A percentile compares a stretch with the other conserved stretches of the same genome.
These are phyloP conservation scores for Macrobrachium rosenbergii DNA, from an alignment of 1,140 invertebrate genomes.

Conservation along the genomic window DNA sequence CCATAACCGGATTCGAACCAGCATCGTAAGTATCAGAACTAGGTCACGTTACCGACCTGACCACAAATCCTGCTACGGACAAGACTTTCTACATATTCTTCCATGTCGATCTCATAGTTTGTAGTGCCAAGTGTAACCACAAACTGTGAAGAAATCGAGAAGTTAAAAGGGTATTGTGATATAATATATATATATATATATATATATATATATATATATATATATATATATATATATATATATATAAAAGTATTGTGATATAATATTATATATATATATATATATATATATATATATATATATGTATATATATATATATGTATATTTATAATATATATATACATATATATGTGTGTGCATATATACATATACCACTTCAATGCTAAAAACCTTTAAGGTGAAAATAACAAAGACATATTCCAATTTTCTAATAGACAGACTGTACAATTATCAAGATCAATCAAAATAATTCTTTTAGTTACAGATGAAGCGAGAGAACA, in stretches of 20 bases:
- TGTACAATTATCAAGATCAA: too few relatives aligned
- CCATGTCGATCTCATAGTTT: background rate
- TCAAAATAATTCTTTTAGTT: too few relatives aligned
- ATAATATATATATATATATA: background rate
- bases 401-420: background rate
- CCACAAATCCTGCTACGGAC: too few relatives aligned
- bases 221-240: slow-evolving; percentile 9
- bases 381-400: background rate
- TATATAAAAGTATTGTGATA: slow-evolving; percentile 4
- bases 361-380: slow-evolving; percentile 30
- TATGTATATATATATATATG: slow-evolving; percentile 32
- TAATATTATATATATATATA: slow-evolving; percentile 23
- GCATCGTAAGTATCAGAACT: too few relatives aligned
- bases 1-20: too few relatives aligned
- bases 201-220: background rate
- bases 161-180: background rate
- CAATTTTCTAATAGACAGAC: too few relatives aligned
- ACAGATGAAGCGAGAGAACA: too few relatives aligned
- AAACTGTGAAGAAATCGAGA: too few relatives aligned
- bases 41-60: too few relatives aligned
- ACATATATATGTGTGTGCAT: background rate
- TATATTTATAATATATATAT: slow-evolving; percentile 28
- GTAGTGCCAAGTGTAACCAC: background rate
- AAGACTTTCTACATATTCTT: too few relatives aligned
- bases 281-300: slow-evolving; percentile 34